phyloP scores from a whole-genome alignment of 2,888 invertebrate genomes.

The Portevinia maculata region DNA sequence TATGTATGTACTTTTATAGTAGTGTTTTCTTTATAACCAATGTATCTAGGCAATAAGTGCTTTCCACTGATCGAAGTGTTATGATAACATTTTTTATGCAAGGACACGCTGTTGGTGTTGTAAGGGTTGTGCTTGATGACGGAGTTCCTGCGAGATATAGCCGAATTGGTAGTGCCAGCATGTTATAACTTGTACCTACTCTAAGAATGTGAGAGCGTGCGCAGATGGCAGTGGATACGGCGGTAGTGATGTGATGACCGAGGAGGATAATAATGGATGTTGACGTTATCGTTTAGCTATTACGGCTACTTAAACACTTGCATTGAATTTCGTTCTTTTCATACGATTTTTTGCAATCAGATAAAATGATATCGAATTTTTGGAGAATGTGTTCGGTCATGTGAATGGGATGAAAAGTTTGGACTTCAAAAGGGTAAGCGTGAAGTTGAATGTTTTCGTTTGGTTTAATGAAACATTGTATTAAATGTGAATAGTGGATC shows the following conservation, averaged over 20 bases:
- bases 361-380: conserved; percentile 17
- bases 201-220: conserved; percentile 37
- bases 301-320: conserved; percentile 61
- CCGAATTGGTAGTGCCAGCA: conserved; percentile 45
- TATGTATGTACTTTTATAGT: conserved; percentile 7
- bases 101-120: conserved; percentile 40
- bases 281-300: conserved; percentile 55
- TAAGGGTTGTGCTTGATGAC: conserved; percentile 32
- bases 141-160: conserved; percentile 10
- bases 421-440: not conserved
- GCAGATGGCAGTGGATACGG: conserved; percentile 1
- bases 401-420: not conserved
- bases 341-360: conserved; percentile 29
- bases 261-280: conserved; percentile 26
- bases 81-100: conserved; percentile 54
- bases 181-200: conserved; percentile 31
- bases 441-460: not conserved
- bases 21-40: conserved; percentile 48
- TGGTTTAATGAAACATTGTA: conserved; percentile 6
- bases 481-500: not conserved
- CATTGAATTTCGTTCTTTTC: conserved; percentile 34
- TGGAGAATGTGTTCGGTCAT: conserved; percentile 14
- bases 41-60: conserved; percentile 62
- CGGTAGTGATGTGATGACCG: not conserved
- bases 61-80: conserved; percentile 66